Evolutionary conservation across 2,888 invertebrate genomes (phyloP).

Genomic region (Eupithecia dodoneata): DNA sequence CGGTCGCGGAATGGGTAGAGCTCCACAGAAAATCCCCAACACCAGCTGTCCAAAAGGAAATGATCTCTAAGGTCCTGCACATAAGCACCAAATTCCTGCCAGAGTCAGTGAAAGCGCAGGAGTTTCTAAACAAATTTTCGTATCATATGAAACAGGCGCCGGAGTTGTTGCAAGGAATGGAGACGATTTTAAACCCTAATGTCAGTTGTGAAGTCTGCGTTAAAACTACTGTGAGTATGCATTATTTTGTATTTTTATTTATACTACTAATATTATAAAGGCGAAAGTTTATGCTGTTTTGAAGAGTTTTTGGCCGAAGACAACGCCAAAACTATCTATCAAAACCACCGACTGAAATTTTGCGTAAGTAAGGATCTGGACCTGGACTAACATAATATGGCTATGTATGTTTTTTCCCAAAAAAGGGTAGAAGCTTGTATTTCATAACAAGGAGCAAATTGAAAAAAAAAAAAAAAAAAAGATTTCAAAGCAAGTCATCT

Average conservation of each 20-base stretch:
- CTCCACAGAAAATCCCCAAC: constrained; percentile 89
- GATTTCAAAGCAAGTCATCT: no score
- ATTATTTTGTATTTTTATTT: constrained; percentile 14
- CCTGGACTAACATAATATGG: no score
- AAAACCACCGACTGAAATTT: no score
- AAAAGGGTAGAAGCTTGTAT: no score
- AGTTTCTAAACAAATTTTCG: constrained; percentile 93
- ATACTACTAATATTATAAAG: no score
- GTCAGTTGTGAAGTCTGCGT: constrained; percentile 97
- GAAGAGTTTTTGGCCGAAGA: no score
- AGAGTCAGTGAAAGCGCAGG: constrained; percentile 95
- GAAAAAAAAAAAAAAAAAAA: no score
- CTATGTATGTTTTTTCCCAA: no score
- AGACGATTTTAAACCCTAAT: constrained; percentile 93
- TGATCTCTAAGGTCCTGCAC: constrained; percentile 86
- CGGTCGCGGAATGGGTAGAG: constrained; percentile 94
- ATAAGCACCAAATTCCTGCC: constrained; percentile 92
- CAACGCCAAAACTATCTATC: no score
- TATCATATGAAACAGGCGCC: constrained; percentile 89
- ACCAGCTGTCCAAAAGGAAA: constrained; percentile 88
- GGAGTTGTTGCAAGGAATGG: constrained; percentile 89
- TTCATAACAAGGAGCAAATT: no score
- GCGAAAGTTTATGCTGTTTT: no score
- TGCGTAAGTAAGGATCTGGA: no score
- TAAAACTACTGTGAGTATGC: constrained; percentile 89